Conservation (phyloP, 2,797 vertebrate genomes). For the Otolemur crassicaudatus region DNA sequence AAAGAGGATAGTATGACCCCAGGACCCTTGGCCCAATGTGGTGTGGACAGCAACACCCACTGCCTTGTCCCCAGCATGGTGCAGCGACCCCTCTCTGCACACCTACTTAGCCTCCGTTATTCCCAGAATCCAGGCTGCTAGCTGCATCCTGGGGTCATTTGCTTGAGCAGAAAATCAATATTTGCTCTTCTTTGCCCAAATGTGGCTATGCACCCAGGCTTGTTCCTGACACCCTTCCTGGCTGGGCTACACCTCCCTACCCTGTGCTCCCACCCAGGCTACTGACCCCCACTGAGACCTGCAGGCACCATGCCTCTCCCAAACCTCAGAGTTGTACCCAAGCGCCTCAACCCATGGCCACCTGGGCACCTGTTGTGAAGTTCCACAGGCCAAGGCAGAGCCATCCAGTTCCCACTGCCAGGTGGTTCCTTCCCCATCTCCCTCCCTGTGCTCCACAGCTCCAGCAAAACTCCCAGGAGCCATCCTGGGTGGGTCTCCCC, state of each 20-base stretch:
- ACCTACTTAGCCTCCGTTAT: background rate
- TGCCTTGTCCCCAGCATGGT: background rate
- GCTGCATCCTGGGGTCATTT: too few species aligned
- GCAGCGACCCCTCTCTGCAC: accelerated
- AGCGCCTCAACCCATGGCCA: accelerated
- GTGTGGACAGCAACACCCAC: background rate
- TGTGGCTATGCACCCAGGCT: accelerated
- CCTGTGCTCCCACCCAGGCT: accelerated
- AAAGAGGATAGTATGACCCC: too few species aligned
- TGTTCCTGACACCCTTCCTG: background rate
- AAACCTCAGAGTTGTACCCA: accelerated
- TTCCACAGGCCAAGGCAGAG: too few species aligned
- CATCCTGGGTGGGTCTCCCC: too few species aligned
- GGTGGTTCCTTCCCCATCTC: accelerated
- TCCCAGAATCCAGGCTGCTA: background rate
- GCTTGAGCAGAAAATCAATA: accelerated
- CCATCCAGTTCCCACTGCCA: accelerated
- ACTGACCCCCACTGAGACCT: background rate
- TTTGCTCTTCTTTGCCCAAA: background rate
- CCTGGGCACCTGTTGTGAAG: accelerated
- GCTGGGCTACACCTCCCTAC: background rate
- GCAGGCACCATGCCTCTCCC: background rate
- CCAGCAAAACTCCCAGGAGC: background rate
- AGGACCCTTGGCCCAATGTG: background rate
- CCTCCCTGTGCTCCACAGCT: background rate